Conservation (phyloP, 2,888 invertebrate species). For the Rhamnusium bicolor region DNA sequence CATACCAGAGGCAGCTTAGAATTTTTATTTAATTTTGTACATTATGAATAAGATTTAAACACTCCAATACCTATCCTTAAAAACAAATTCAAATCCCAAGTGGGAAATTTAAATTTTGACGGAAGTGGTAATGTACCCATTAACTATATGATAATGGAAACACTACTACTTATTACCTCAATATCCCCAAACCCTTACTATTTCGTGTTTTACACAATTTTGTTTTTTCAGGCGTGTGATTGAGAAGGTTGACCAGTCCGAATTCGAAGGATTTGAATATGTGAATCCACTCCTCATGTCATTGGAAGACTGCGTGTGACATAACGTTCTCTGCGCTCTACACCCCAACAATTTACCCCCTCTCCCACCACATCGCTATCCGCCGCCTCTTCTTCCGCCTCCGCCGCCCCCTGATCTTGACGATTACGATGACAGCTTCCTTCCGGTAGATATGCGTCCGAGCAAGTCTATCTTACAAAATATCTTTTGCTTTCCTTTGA, state of each 20-base stretch:
- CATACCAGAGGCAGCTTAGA: too few relatives aligned
- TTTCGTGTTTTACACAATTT: too few relatives aligned
- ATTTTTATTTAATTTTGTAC: too few relatives aligned
- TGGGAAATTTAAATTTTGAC: too few relatives aligned
- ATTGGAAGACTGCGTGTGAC: conserved; percentile 98
- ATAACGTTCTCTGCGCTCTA: conserved; percentile 77
- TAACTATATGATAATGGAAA: too few relatives aligned
- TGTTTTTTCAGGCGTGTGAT: conserved; percentile 83
- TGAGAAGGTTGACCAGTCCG: conserved; percentile 98
- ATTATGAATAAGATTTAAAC: too few relatives aligned
- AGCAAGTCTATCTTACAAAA: conserved; percentile 85
- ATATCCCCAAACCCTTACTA: too few relatives aligned
- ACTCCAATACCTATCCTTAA: too few relatives aligned
- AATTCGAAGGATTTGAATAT: conserved; percentile 99
- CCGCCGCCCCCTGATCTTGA: conserved; percentile 80
- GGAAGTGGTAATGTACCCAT: too few relatives aligned
- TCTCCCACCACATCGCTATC: conserved; percentile 70
- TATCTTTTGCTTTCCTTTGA: conserved; percentile 91
- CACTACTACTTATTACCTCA: too few relatives aligned
- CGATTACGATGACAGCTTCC: conserved; percentile 78
- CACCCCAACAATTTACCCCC: conserved; percentile 68
- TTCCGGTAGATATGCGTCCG: conserved; percentile 76
- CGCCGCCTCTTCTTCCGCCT: conserved; percentile 69
- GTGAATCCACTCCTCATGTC: conserved; percentile 99
- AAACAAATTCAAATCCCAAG: too few relatives aligned